Base-by-base conservation (phyloP, 2,888 invertebrate genomes). In the Latrodectus hesperus region DNA sequence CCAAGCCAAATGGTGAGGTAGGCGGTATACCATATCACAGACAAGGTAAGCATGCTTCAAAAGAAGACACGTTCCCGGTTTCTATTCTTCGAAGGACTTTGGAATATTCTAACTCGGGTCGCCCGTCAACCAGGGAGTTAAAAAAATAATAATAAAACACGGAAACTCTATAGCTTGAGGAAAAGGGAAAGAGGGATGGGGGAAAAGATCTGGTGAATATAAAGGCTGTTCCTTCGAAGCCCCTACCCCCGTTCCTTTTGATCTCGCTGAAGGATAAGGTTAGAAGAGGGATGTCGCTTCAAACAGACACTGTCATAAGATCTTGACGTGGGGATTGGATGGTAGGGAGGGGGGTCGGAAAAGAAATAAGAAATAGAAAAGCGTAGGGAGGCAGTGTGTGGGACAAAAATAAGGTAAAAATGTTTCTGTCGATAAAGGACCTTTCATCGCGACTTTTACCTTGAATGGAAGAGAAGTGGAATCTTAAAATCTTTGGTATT, bases 381-480 rank as follows among this genome's bases (percentile, higher is more conserved):
- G 74, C 11, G 60, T 71, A 71, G 68, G 38, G 26, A 26, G 16
- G 79, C 65, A 75, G n/a, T 49, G 53, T n/a, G 60, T 51, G 70
- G 79, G 81, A 17, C 55, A 73, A 64, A 51, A 70, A 75, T 68
- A 67, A 84, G 76, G 87, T 78, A 87, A 87, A 38, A 82, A 77
- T 82, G 86, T 81, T 86, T 71, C 76, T 77, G 86, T 86, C 86
- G 86, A 86, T 86, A 86, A 86, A 86, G 52, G 86, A 81, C 76
- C 86, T 86, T 86, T 86, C 86, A 86, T 70, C 86, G 86, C 74
- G 80, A 72, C 86, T 81, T 65, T 86, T 81, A 81, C 86, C 71
- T 55, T 86, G 81, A 86, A 86, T 81, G 64, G 38, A 55, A 55
- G 53, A 84, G 65, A 77, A 74, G 75, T 55, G 68, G 76, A 77